Evolutionary conservation across 2,888 invertebrate species (phyloP), one percentile per base, ranked within the genome.

Genomic region (Elaeidobius kamerunicus): DNA sequence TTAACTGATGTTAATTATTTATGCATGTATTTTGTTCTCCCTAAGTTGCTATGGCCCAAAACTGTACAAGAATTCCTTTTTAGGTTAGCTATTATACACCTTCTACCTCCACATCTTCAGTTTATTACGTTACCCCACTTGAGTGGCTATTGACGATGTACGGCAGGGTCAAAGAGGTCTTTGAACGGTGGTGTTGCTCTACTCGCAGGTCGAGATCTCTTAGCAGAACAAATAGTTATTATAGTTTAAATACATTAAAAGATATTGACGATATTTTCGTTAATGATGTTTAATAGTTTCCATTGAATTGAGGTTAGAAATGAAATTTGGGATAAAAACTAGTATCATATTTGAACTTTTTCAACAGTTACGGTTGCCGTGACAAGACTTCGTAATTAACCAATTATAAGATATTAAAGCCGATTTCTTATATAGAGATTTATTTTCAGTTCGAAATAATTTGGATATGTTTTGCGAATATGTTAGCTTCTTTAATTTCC

Each of bases 211-310:
- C 52, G n/a, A 39, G 48, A n/a, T 18, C 56, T 14, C 49, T 64
- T 16, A 60, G 61, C 45, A 59, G 67, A 32, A 65, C 64, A 50
- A 67, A 67, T 56, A 67, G 68, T 59, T 69, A 69, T 60, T 67
- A 67, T 50, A 69, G 67, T 60, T 60, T 69, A 58, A 64, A 64
- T 56, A 60, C 62, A 20, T 43, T 65, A 34, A 60, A 61, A 56
- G 63, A 65, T 49, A 48, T 59, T 27, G 63, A 64, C 43, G 62
- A 62, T 27, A 54, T 64, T 28, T 63, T 61, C 42, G 36, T 50
- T 34, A 52, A 52, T 28, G 53, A 55, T 32, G 57, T 54, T 45
- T 57, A 47, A 44, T 19, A 17, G 16, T 35, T 35, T 35, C 15
- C 4, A 30, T 17, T 20, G 32, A 32, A 42, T 42, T 42, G 28